These are phyloP conservation scores for Harpegnathos saltator DNA, from an alignment of 1,140 invertebrate genomes.

Conservation along the genomic window DNA sequence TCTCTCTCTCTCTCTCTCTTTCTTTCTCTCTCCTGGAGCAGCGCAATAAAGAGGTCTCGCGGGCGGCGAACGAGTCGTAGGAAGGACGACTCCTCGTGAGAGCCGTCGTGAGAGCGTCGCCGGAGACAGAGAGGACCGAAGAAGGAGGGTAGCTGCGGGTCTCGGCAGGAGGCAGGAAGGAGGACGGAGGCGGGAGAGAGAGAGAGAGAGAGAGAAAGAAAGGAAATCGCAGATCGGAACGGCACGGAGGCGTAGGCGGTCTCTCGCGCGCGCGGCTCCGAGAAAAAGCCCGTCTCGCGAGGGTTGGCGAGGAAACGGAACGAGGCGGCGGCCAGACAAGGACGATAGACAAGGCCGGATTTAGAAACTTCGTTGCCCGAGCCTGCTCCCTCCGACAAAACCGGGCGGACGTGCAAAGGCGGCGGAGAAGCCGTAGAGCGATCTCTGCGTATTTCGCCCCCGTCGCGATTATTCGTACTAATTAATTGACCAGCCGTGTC, in stretches of 20 bases:
- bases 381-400: slow-evolving; percentile 1
- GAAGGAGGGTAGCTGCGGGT: neutral
- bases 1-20: no score
- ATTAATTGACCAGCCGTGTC: no score
- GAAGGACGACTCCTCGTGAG: neutral
- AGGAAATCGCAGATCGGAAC: slow-evolving; percentile 26
- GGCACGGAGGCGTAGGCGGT: slow-evolving; percentile 17
- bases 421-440: no score
- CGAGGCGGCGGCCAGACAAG: slow-evolving; percentile 16
- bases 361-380: slow-evolving; percentile 33
- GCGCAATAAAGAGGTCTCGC: neutral
- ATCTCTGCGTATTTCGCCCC: neutral
- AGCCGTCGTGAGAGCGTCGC: neutral
- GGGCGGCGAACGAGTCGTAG: neutral
- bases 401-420: neutral
- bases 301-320: slow-evolving; percentile 27
- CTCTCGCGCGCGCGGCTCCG: neutral
- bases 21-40: no score
- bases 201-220: no score
- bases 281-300: slow-evolving; percentile 43
- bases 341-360: slow-evolving; percentile 40
- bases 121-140: neutral
- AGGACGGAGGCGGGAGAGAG: neutral
- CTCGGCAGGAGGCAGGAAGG: neutral
- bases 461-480: neutral